phyloP scores from a whole-genome alignment of 53 echinoderm and acorn worm genomes.

The Apostichopus leukothele region DNA sequence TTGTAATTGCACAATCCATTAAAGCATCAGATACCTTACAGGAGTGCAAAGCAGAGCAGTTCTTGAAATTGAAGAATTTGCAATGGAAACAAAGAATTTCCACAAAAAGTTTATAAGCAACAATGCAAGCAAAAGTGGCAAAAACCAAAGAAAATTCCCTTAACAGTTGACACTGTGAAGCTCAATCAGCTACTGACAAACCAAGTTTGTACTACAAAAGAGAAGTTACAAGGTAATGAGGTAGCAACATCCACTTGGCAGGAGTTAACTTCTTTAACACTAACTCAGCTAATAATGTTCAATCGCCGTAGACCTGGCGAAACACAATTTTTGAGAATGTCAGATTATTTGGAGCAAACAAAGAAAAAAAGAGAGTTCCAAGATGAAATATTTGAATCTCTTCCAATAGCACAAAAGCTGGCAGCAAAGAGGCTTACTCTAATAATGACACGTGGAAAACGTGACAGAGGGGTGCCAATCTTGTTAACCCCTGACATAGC shows the following conservation, averaged over 20 bases:
- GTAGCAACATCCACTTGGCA: background rate
- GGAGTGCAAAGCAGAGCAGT: background rate
- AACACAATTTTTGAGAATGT: conserved; percentile 16
- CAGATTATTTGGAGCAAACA: conserved; percentile 39
- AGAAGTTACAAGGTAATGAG: background rate
- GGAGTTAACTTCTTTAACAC: conserved; percentile 27
- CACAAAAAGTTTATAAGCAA: background rate
- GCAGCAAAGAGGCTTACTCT: conserved; percentile 31
- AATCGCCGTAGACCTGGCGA: conserved; percentile 38
- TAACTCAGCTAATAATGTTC: conserved; percentile 46
- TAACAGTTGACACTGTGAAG: conserved; percentile 39
- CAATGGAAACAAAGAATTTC: background rate
- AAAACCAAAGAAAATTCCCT: conserved; percentile 40
- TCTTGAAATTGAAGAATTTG: background rate
- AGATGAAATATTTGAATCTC: conserved; percentile 36
- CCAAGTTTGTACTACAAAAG: background rate
- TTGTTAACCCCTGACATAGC: conserved; percentile 41
- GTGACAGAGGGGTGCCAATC: conserved; percentile 32
- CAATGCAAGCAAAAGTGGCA: conserved; percentile 19
- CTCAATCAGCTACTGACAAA: conserved; percentile 19
- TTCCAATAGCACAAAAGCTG: conserved; percentile 13
- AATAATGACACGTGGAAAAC: conserved; percentile 31
- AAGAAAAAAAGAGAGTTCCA: conserved; percentile 27
- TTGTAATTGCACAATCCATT: conserved; percentile 9
- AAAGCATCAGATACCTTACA: background rate